A percentile compares a stretch with the other conserved stretches of the same genome.
These are phyloP conservation scores for Aphaenogaster floridana DNA, from an alignment of 1,140 invertebrate genomes.

Conservation along the genomic window DNA sequence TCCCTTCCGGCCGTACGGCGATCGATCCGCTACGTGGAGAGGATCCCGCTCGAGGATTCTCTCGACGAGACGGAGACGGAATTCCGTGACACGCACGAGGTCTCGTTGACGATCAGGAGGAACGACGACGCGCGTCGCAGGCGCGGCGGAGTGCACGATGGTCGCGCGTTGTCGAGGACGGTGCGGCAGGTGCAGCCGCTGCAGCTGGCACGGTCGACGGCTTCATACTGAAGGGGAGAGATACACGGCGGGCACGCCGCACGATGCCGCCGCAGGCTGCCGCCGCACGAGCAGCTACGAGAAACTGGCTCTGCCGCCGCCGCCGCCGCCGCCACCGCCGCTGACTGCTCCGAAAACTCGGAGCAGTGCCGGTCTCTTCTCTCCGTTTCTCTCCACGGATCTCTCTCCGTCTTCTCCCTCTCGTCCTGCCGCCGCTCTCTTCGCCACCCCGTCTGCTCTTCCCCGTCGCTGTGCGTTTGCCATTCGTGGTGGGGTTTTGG, in stretches of 20 bases:
- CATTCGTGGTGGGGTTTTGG: conserved; percentile 39
- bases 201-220: conserved; percentile 82
- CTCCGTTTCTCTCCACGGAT: conserved; percentile 60
- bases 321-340: conserved; percentile 65
- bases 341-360: conserved; percentile 69
- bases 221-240: conserved; percentile 82
- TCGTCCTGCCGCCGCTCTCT: conserved; percentile 60
- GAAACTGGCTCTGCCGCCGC: conserved; percentile 70
- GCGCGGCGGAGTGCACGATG: conserved; percentile 25
- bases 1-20: neutral
- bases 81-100: neutral
- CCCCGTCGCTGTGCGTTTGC: conserved; percentile 21
- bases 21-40: conserved; percentile 24
- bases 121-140: conserved; percentile 3
- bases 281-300: conserved; percentile 68
- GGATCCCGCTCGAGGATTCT: conserved; percentile 14
- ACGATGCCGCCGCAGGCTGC: conserved; percentile 67
- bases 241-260: conserved; percentile 53
- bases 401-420: conserved; percentile 72
- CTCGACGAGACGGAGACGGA: conserved; percentile 15
- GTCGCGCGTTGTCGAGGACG: conserved; percentile 43
- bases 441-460: conserved; percentile 61
- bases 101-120: conserved; percentile 37
- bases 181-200: conserved; percentile 79
- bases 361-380: conserved; percentile 63